A percentile compares a stretch with the other conserved stretches of the same genome.
Evolutionary conservation across 2,113 vertebrate genomes (phyloP).

Genomic region (Cinclus mexicanus): DNA sequence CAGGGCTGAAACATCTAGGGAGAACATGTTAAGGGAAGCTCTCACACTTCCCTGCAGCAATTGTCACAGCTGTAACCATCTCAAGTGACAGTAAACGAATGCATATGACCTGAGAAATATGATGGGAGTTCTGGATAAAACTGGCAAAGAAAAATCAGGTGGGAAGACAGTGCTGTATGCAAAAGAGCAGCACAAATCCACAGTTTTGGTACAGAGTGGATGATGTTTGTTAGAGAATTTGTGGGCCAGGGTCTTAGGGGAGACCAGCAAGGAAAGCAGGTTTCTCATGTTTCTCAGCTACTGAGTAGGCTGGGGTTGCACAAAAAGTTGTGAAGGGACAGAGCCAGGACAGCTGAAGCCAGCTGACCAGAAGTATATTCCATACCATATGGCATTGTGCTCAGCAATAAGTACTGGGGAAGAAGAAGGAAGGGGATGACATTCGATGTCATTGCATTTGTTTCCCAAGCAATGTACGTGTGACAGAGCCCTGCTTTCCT

Average conservation of each 20-base stretch:
- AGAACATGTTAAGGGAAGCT: not conserved
- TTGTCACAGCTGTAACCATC: not conserved
- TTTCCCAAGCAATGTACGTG: fast-evolving
- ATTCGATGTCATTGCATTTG: fast-evolving
- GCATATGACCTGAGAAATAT: not conserved
- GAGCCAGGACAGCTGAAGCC: not conserved
- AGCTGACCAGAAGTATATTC: not conserved
- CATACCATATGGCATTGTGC: not conserved
- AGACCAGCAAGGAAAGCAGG: not conserved
- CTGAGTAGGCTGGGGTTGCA: too few species aligned
- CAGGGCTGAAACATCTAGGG: not conserved
- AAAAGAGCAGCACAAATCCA: not conserved
- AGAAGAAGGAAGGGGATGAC: not conserved
- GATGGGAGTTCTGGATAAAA: not conserved
- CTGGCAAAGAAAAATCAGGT: not conserved
- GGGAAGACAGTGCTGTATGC: not conserved
- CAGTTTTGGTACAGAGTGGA: not conserved
- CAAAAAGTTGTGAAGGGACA: not conserved
- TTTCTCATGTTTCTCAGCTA: not conserved
- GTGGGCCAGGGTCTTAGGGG: not conserved
- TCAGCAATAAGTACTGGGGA: not conserved
- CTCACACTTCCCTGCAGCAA: not conserved
- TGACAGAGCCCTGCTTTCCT: not conserved
- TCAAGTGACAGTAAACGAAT: not conserved
- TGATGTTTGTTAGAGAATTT: not conserved